phyloP scores from a whole-genome alignment of 2,888 invertebrate species.

The Agrochola litura region DNA sequence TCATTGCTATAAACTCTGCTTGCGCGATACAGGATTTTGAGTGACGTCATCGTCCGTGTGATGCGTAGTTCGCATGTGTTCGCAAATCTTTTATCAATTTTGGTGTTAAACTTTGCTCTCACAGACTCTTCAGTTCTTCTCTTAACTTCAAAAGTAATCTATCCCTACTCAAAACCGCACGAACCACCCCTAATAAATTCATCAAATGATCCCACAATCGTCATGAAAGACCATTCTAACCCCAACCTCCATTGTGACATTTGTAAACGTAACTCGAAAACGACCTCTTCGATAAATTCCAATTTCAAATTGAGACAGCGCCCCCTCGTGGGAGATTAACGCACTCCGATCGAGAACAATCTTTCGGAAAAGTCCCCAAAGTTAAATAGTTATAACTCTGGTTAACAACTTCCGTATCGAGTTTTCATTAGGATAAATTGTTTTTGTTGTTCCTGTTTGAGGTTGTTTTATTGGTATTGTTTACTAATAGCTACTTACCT shows the following conservation, averaged over 20 bases:
- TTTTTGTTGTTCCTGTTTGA: constrained; percentile 36
- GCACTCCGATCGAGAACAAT: constrained; percentile 30
- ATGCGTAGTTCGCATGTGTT: too few species aligned
- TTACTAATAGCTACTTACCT: neutral
- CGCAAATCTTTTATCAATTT: neutral
- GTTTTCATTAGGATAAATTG: constrained; percentile 31
- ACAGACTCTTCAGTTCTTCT: neutral
- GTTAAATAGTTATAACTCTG: constrained; percentile 39
- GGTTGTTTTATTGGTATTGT: constrained; percentile 13
- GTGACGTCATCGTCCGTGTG: too few species aligned
- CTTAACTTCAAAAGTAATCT: neutral
- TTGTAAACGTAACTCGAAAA: constrained; percentile 24
- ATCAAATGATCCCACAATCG: neutral
- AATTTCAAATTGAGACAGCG: constrained; percentile 39
- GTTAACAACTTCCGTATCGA: constrained; percentile 37
- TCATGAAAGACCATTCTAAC: neutral
- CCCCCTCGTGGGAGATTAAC: constrained; percentile 29
- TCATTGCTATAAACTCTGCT: too few species aligned
- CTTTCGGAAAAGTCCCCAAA: constrained; percentile 13
- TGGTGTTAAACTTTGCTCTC: neutral
- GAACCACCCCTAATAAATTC: neutral
- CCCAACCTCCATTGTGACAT: constrained; percentile 27
- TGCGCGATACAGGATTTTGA: too few species aligned
- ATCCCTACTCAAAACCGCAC: neutral
- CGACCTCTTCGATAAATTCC: constrained; percentile 43